Base-by-base conservation (phyloP, 2,113 vertebrate species). In the Malurus alboscapulatus region DNA sequence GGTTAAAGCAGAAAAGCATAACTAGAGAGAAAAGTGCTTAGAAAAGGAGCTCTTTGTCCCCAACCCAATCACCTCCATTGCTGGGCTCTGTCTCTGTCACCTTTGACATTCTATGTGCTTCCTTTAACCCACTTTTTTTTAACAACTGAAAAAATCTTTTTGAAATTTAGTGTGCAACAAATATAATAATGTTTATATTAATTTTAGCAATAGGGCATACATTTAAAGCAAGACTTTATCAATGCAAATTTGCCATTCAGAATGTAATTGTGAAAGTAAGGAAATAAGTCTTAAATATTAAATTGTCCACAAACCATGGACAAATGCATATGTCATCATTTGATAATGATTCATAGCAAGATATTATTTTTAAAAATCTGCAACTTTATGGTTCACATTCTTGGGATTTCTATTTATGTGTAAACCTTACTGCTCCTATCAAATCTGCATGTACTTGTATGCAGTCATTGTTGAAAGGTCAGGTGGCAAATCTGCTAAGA, bases 21-120 rank as follows among this genome's bases (percentile, higher is more conserved):
- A 53, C 17, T 29, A 32, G 34, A 34, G 5, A 14, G 0, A 0
- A 3, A 27, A 38, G 55, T 24, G 11, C 22, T 26, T 22, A 47
- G 50, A 20, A 47, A 69, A 78, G 36, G 45, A 66, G 45, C 8
- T 42, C 32, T 53, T 34, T 67, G 36, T 42, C 29, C 44, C 32
- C 42, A 71, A 0, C 9, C 5, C 26, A 32, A 8, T 26, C 40
- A 55, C 19, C 6, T 42, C 61, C 4, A 6, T 10, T 19, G 25
- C 50, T 58, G 38, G 17, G 22, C 27, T n/a, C 3, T 65, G 32
- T 48, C 45, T 63, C 34, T 47, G 38, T 26, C 32, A 61, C 25
- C 47, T 62, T 30, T 78, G 27, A 7, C 20, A 59, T 57, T 62
- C 53, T 27, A n/a, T 29, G 12, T 14, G 21, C 12, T 84, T 87